phyloP scores from a whole-genome alignment of 1,140 invertebrate genomes.

The Eueides isabella region DNA sequence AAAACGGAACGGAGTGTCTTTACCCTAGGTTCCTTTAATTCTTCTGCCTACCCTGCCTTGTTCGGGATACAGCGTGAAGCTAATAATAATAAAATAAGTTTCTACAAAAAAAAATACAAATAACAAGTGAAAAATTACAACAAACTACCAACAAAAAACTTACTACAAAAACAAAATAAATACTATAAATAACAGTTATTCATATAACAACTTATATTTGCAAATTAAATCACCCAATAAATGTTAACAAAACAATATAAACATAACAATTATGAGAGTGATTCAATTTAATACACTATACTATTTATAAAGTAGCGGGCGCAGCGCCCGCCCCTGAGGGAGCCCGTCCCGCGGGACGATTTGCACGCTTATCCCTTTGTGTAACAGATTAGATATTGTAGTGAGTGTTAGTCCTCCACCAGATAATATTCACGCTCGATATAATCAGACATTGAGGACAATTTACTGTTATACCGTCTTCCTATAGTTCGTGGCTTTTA shows the following conservation, averaged over 20 bases:
- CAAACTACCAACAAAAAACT: no score
- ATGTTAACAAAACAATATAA: slow-evolving; percentile 25
- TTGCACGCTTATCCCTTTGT: slow-evolving; percentile 59
- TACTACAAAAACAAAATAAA: background rate
- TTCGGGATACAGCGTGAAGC: no score
- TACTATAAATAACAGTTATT: background rate
- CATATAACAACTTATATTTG: background rate
- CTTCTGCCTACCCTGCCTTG: no score
- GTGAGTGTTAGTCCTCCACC: slow-evolving; percentile 34
- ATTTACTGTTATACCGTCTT: slow-evolving; percentile 3
- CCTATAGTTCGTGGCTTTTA: background rate
- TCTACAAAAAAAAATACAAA: no score
- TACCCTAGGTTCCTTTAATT: no score
- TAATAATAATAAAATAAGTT: no score
- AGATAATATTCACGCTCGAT: slow-evolving; percentile 27
- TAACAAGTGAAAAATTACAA: no score
- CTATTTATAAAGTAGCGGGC: slow-evolving; percentile 45
- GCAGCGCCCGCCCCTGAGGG: slow-evolving; percentile 37
- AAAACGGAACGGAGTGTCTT: no score
- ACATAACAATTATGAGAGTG: slow-evolving; percentile 28
- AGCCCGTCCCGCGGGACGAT: slow-evolving; percentile 44
- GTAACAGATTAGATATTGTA: slow-evolving; percentile 50
- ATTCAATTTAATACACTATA: slow-evolving; percentile 29
- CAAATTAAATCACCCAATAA: background rate
- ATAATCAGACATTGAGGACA: slow-evolving; percentile 10